Evolutionary conservation across 2,113 vertebrate species (phyloP).

Genomic region (Marcusenius ussheri): DNA sequence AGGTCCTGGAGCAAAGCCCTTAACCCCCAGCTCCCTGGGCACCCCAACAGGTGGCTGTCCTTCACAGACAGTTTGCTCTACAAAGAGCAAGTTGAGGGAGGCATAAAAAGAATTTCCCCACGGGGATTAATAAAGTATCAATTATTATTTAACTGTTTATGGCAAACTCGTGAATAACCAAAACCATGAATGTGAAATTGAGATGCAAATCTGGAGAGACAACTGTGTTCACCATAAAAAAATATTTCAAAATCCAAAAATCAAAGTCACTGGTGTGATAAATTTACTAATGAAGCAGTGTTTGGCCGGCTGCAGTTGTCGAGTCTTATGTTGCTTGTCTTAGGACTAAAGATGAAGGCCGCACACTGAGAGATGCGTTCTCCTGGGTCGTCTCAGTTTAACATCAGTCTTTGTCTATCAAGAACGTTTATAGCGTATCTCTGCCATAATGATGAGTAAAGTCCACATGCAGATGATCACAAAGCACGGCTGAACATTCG

Average conservation of each 20-base stretch:
- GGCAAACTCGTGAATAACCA: neutral
- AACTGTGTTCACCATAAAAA: neutral
- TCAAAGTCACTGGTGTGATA: conserved; percentile 55
- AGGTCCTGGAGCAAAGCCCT: too few relatives aligned
- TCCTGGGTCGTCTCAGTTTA: neutral
- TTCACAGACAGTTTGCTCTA: too few relatives aligned
- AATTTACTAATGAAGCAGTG: conserved; percentile 43
- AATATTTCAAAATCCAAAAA: neutral
- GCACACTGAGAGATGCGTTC: neutral
- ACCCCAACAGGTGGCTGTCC: too few relatives aligned
- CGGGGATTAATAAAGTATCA: too few relatives aligned
- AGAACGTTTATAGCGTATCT: neutral
- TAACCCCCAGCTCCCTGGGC: too few relatives aligned
- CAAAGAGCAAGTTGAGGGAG: too few relatives aligned
- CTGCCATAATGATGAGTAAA: neutral
- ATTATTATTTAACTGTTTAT: neutral
- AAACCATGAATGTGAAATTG: neutral
- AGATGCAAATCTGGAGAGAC: neutral
- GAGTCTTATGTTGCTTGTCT: neutral
- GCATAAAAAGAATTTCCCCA: too few relatives aligned
- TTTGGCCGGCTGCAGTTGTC: neutral
- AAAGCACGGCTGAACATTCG: neutral
- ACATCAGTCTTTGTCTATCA: neutral
- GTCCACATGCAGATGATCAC: neutral
- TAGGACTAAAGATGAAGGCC: neutral